Evolutionary conservation across 2,797 vertebrate genomes (phyloP).

Genomic region (Coluber constrictor): DNA sequence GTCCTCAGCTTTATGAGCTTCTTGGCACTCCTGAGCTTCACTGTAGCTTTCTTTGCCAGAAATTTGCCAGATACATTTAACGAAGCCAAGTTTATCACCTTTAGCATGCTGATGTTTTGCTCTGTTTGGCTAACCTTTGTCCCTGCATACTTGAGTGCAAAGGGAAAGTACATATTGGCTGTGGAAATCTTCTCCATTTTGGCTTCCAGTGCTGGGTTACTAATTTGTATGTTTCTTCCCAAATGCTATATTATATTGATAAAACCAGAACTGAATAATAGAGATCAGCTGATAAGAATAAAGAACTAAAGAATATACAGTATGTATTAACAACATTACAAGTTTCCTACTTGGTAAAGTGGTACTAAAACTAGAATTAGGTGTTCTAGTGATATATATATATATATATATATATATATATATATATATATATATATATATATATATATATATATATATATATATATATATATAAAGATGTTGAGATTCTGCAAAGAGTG

Average conservation of each 20-base stretch:
- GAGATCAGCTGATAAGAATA: too few species aligned
- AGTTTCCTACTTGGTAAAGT: neutral
- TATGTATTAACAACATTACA: neutral
- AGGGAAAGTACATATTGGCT: neutral
- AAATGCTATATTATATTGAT: too few species aligned
- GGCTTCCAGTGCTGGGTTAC: neutral
- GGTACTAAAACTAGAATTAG: neutral
- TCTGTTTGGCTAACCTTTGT: constrained; percentile 3
- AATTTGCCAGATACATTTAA: neutral
- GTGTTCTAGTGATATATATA: too few species aligned
- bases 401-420: too few species aligned
- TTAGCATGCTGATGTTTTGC: constrained; percentile 10
- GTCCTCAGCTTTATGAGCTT: neutral
- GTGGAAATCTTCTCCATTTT: constrained; percentile 11
- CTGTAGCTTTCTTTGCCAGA: constrained; percentile 8
- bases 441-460: too few species aligned
- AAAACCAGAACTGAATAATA: too few species aligned
- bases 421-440: too few species aligned
- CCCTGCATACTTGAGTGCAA: neutral
- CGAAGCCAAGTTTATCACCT: neutral
- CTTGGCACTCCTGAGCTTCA: neutral
- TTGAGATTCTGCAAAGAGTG: too few species aligned
- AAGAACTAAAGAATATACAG: too few species aligned
- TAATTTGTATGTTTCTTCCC: too few species aligned
- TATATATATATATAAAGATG: too few species aligned